Evolutionary conservation across 2,888 invertebrate genomes (phyloP), one percentile per base, ranked within the genome.

Genomic region (Microctonus hyperodae): DNA sequence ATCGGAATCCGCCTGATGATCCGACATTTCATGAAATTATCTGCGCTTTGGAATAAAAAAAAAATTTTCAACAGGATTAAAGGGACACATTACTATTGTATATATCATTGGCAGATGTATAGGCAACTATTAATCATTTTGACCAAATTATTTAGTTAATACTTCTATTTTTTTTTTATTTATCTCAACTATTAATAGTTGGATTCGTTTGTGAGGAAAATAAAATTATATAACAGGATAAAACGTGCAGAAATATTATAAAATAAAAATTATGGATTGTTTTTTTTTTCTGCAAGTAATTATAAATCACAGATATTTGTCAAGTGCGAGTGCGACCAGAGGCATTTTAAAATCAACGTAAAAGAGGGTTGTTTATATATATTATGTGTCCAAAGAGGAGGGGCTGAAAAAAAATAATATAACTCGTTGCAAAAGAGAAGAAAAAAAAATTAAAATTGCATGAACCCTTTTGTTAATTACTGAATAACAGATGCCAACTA

Each of bases 401-500:
- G 64, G 70, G 67, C 70, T 70, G 60, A 64, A 28, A 7, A 7
- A 28, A 7, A 40, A n/a, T 40, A 1, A 7, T 11, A 40, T 40
- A 16, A 25, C 68, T 56, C n/a, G n/a, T 64, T 68, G 68, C 67
- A 57, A 56, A 70, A 71, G 71, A 71, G 75, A 76, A 31, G 22
- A 65, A 62, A 60, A 65, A 53, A 37, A 59, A 53, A 44, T 48
- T 63, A 67, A n/a, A 44, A 59, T 64, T 57, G 37, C 64, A 53
- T 64, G 64, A 76, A 83, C 81, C 82, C 82, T 82, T 82, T 82
- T 79, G 80, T 83, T 83, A 83, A 83, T 83, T 83, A 79, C 78
- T 67, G 73, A 76, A 78, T 78, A 79, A 76, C 80, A 80, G 81
- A 82, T 80, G 80, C 75, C 73, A 76, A 74, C 73, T 75, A 78